Evolutionary conservation across 2,888 invertebrate species (phyloP).

Genomic region (Linhomoeus sp.): DNA sequence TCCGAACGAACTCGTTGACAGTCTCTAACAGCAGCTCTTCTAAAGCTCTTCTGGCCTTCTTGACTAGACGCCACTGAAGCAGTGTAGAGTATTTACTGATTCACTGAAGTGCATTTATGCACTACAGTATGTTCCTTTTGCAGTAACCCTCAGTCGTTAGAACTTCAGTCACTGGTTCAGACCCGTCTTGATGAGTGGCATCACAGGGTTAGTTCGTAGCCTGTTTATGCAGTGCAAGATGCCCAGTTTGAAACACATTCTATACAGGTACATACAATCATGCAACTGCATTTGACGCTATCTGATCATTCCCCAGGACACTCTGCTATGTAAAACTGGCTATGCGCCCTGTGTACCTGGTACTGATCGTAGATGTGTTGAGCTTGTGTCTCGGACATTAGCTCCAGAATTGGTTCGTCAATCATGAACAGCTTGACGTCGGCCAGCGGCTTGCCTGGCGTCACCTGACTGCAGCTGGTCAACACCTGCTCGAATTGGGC

Average conservation of each 20-base stretch:
- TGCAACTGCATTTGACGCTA: not conserved
- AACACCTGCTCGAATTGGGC: constrained; percentile 77
- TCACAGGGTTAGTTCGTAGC: no score
- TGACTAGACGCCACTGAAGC: constrained; percentile 3
- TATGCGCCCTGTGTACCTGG: no score
- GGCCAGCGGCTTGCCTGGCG: constrained; percentile 73
- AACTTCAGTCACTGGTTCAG: no score
- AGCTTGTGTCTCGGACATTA: constrained; percentile 66
- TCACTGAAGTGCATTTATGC: no score
- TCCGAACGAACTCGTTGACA: constrained; percentile 40
- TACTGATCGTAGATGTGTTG: constrained; percentile 80
- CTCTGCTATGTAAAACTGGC: no score
- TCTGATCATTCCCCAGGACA: not conserved
- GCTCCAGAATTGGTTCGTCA: constrained; percentile 83
- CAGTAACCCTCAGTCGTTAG: no score
- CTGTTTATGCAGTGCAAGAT: no score
- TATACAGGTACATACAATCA: not conserved
- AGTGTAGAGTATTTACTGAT: no score
- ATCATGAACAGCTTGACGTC: constrained; percentile 66
- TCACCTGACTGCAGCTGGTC: constrained; percentile 80
- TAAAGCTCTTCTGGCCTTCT: constrained; percentile 1
- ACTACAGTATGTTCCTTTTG: no score
- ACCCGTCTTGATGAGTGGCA: no score
- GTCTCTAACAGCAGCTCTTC: constrained; percentile 73
- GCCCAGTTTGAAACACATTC: not conserved